Evolutionary conservation across 2,113 vertebrate species (phyloP).

Genomic region (Telmatochromis brachygnathus): DNA sequence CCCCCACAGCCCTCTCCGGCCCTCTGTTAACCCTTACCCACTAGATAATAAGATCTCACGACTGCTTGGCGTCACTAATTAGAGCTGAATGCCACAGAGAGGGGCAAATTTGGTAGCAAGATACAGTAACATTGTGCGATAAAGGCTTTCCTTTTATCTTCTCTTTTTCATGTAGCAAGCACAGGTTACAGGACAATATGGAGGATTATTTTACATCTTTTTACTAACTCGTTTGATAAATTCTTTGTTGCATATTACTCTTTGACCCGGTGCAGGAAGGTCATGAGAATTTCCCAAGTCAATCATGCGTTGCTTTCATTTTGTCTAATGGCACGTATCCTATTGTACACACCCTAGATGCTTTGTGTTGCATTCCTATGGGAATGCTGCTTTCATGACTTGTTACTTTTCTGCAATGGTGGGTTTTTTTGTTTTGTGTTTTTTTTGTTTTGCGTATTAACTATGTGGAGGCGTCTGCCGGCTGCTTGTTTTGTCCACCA

Average conservation of each 20-base stretch:
- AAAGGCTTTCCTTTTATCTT: neutral
- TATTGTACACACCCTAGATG: neutral
- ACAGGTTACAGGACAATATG: neutral
- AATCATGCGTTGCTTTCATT: neutral
- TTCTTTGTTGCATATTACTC: neutral
- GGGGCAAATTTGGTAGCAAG: slow-evolving; percentile 32
- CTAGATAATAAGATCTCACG: slow-evolving; percentile 55
- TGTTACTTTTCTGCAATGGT: neutral
- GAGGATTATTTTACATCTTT: neutral
- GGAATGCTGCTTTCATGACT: neutral
- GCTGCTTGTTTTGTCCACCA: neutral
- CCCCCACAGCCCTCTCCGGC: slow-evolving; percentile 19
- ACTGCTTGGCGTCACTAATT: slow-evolving; percentile 61
- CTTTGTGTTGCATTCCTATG: neutral
- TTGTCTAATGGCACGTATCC: neutral
- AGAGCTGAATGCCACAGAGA: slow-evolving; percentile 46
- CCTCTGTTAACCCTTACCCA: neutral
- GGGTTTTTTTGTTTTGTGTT: neutral
- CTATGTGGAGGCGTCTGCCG: neutral
- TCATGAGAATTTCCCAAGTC: neutral
- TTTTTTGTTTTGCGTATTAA: neutral
- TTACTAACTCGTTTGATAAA: neutral
- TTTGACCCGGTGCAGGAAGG: neutral
- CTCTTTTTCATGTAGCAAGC: neutral
- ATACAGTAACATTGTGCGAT: neutral